Conservation (phyloP, 2,888 invertebrate genomes). For the Archaeoteleia sp. region DNA sequence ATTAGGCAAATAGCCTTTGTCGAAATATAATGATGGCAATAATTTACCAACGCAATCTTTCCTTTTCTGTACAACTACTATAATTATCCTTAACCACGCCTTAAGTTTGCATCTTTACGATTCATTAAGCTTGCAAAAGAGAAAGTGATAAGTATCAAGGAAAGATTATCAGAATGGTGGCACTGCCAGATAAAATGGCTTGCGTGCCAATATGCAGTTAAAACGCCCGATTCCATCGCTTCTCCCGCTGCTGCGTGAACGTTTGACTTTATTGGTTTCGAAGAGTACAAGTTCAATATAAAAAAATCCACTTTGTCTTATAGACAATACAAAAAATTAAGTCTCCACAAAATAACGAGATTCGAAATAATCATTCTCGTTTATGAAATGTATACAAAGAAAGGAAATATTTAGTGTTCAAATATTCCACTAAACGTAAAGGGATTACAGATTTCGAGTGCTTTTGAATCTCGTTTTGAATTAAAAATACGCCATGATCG, state of each 20-base stretch:
- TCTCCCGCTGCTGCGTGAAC: conserved; percentile 6
- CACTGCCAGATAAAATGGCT: conserved; percentile 38
- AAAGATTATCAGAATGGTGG: conserved; percentile 46
- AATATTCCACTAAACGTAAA: too few species aligned
- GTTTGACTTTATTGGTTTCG: conserved; percentile 30
- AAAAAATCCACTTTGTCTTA: conserved; percentile 10
- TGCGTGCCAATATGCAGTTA: conserved; percentile 42
- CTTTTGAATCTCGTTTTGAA: too few species aligned
- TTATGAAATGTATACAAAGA: too few species aligned
- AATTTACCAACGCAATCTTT: conserved; percentile 4
- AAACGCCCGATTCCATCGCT: conserved; percentile 24
- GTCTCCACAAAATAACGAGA: too few species aligned
- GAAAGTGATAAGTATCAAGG: conserved; percentile 45
- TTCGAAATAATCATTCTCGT: too few species aligned
- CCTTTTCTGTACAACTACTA: conserved; percentile 29
- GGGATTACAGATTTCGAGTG: too few species aligned
- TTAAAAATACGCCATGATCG: too few species aligned
- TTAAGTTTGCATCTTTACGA: conserved; percentile 44
- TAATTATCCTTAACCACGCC: conserved; percentile 39
- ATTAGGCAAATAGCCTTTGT: conserved; percentile 2
- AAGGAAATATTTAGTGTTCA: too few species aligned
- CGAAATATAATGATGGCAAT: conserved; percentile 7
- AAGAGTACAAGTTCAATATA: conserved; percentile 22
- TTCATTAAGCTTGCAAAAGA: conserved; percentile 45
- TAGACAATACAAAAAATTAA: too few species aligned